A percentile compares a stretch with the other conserved stretches of the same genome.
Conservation (phyloP, 1,140 invertebrate species). For the Drosophila lacertosa region DNA sequence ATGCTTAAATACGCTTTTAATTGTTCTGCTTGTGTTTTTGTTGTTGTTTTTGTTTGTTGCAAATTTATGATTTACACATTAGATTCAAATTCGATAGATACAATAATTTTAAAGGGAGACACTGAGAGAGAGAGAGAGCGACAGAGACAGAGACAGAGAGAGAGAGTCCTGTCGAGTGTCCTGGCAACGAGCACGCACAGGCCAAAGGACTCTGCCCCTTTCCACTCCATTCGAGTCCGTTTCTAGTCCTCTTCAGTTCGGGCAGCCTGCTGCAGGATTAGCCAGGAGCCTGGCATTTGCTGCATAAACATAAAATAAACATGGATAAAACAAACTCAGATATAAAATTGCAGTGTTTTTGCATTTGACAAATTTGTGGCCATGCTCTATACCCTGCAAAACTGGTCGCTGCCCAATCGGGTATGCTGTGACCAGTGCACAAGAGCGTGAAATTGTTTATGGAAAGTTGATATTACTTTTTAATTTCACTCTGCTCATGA, state of each 20-base stretch:
- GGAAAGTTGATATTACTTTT: too few species aligned
- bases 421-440: too few species aligned
- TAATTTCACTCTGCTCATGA: too few species aligned
- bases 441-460: too few species aligned
- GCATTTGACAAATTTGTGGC: constrained; percentile 52
- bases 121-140: too few species aligned
- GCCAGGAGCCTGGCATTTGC: constrained; percentile 26
- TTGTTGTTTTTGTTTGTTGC: constrained; percentile 18
- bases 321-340: constrained; percentile 39
- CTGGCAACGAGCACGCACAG: neutral
- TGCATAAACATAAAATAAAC: constrained; percentile 53
- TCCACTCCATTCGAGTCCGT: neutral
- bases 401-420: too few species aligned
- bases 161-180: too few species aligned
- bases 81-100: constrained; percentile 53
- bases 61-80: constrained; percentile 73
- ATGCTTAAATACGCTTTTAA: constrained; percentile 64
- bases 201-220: neutral
- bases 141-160: too few species aligned
- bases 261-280: constrained; percentile 29
- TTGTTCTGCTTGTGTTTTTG: constrained; percentile 32
- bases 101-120: too few species aligned
- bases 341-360: constrained; percentile 49
- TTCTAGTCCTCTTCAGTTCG: neutral
- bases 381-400: constrained; percentile 25